Evolutionary conservation across 2,888 invertebrate species (phyloP).

Genomic region (Ophion ellenae): DNA sequence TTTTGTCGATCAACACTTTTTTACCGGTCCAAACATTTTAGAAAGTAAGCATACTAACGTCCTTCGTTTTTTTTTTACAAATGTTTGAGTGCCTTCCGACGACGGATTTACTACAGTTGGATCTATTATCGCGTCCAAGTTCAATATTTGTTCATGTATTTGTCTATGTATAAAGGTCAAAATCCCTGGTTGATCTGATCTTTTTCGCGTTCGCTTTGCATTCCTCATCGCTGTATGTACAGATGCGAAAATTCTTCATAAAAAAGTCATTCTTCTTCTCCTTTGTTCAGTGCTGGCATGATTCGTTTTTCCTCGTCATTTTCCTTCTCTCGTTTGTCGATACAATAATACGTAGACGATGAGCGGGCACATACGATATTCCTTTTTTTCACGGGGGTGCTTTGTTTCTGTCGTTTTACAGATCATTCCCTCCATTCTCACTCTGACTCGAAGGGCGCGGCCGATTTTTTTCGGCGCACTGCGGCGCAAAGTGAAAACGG

Average conservation of each 20-base stretch:
- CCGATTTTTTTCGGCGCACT: conserved; percentile 14
- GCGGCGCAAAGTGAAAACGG: neutral
- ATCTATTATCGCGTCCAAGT: conserved; percentile 11
- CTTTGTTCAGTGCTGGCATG: conserved; percentile 18
- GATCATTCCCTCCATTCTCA: conserved; percentile 25
- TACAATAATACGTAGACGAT: conserved; percentile 16
- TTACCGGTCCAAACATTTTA: neutral
- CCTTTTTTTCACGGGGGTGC: conserved; percentile 1
- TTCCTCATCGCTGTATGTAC: conserved; percentile 46
- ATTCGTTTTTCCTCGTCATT: neutral
- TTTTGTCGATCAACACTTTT: neutral
- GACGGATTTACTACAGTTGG: neutral
- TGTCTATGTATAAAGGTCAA: neutral
- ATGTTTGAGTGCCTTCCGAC: neutral
- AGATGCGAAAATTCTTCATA: conserved; percentile 25
- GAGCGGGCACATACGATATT: conserved; percentile 5
- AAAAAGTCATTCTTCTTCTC: conserved; percentile 10
- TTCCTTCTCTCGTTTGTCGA: neutral
- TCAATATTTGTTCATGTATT: neutral
- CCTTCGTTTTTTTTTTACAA: conserved; percentile 30
- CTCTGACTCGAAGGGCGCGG: conserved; percentile 31
- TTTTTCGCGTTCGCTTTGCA: conserved; percentile 14
- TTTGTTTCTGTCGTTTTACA: conserved; percentile 1
- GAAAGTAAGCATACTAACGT: conserved; percentile 5
- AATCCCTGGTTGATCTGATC: neutral